Base-by-base conservation (phyloP, 2,797 vertebrate species). In the Gallinago solitaria region DNA sequence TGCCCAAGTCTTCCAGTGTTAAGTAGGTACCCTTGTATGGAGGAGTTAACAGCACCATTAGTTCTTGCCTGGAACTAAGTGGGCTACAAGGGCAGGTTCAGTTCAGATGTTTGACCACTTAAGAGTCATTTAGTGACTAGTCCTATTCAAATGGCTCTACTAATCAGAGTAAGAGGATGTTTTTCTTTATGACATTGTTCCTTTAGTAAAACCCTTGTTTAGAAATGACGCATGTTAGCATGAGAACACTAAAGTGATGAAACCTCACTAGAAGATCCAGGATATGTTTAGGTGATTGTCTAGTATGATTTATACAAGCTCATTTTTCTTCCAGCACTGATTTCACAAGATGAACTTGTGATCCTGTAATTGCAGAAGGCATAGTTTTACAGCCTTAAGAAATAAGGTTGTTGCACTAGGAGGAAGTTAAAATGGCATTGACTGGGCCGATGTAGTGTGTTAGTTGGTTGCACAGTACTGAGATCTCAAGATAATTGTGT, bases 301-400 rank as follows among this genome's bases (percentile, higher is more conserved):
- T 71, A 57, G 70, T 82, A 54, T 80, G 69, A 87, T 88, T 95
- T 96, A 81, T 89, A 18, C 37, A 63, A 83, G 60, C 59, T 91
- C 21, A 56, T 83, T 94, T 94, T 92, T 59, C 54, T 83, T 87
- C 80, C 28, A 79, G 77, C 80, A 45, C 86, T 81, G 84, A 85
- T 96, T 93, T 95, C 78, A 87, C 85, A 87, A 73, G 84, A 60
- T 95, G 64, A 95, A 79, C 79, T 90, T 77, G 85, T 90, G 83
- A 83, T 93, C 47, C 45, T 91, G 23, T 64, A 80, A 76, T 78
- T 96, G 89, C 81, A 93, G 83, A 83, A 92, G 73, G 65, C 65
- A 78, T 65, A 54, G 70, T 68, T 87, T 75, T 88, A 37, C 68
- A 90, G 83, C 79, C 79, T 78, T 87, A 77, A 90, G 85, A 90